Evolutionary conservation across 2,113 vertebrate species (phyloP).

Genomic region (Microcebus murinus): DNA sequence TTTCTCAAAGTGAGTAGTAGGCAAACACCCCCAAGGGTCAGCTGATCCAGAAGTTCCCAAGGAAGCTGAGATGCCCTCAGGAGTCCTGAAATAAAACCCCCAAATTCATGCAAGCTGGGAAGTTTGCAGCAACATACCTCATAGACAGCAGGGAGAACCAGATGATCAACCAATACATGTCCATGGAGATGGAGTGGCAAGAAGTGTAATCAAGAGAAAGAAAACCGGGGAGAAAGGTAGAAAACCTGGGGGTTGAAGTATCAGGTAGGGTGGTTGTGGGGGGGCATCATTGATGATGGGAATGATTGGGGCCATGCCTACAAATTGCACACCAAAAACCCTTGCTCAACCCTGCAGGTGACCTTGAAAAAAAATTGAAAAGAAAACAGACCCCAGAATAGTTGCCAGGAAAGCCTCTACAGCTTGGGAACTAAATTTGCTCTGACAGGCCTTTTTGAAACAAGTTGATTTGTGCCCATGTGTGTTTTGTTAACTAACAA

Average conservation of each 20-base stretch:
- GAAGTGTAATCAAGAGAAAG: background rate
- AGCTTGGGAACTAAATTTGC: background rate
- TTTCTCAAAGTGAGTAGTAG: background rate
- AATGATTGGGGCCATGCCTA: background rate
- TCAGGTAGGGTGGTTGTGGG: background rate
- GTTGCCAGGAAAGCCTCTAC: background rate
- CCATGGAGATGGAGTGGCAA: background rate
- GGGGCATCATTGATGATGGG: background rate
- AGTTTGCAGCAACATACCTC: background rate
- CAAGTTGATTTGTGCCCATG: background rate
- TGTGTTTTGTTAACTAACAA: background rate
- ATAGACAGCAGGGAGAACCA: background rate
- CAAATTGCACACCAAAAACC: background rate
- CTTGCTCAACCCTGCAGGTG: background rate
- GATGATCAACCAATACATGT: fast-evolving
- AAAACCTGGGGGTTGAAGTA: background rate
- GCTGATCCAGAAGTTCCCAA: background rate
- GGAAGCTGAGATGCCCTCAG: background rate
- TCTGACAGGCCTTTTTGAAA: background rate
- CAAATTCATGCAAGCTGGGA: background rate
- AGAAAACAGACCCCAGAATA: slow-evolving; percentile 4
- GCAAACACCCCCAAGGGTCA: background rate
- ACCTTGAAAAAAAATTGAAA: background rate
- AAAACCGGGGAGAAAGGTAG: background rate
- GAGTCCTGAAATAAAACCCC: background rate